Percentiles rank a stretch among this genome's conserved stretches.
Conservation (phyloP, 2,888 invertebrate genomes). For the Ephialtes manifestator region DNA sequence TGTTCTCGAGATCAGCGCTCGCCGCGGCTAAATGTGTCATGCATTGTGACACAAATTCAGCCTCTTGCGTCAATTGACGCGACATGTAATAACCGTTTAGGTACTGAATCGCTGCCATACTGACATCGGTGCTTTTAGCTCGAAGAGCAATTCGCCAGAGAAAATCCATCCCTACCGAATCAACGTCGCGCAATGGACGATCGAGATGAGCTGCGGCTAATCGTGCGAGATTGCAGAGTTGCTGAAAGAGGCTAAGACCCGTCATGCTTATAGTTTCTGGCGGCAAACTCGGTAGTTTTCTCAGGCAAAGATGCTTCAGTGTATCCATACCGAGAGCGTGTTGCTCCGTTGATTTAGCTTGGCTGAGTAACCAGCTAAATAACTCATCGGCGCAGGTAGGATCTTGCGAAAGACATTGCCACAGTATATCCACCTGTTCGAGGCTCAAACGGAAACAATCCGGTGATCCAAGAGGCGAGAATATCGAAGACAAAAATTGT, state of each 20-base stretch:
- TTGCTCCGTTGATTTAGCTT: constrained; percentile 96
- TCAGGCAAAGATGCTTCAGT: constrained; percentile 94
- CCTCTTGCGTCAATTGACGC: constrained; percentile 95
- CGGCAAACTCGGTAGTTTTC: constrained; percentile 95
- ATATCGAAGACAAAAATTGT: constrained; percentile 96
- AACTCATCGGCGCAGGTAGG: constrained; percentile 95
- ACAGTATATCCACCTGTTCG: constrained; percentile 96
- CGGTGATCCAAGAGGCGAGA: constrained; percentile 95
- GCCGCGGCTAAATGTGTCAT: constrained; percentile 96
- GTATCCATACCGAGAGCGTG: constrained; percentile 96
- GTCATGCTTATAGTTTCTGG: constrained; percentile 97
- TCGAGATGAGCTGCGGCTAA: constrained; percentile 90
- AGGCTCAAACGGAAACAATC: constrained; percentile 94
- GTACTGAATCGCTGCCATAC: constrained; percentile 97
- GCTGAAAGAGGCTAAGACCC: constrained; percentile 96
- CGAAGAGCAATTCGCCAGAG: constrained; percentile 97
- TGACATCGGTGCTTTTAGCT: constrained; percentile 97
- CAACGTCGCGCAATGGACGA: constrained; percentile 86
- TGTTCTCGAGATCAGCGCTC: constrained; percentile 89
- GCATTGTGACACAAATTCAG: constrained; percentile 96
- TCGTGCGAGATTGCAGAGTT: constrained; percentile 95
- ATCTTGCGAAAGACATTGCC: constrained; percentile 96
- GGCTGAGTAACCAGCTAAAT: constrained; percentile 97
- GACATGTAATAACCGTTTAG: constrained; percentile 98
- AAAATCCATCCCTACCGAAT: constrained; percentile 95